Evolutionary conservation across 2,113 vertebrate species (phyloP).

Genomic region (Atrichornis clamosus): DNA sequence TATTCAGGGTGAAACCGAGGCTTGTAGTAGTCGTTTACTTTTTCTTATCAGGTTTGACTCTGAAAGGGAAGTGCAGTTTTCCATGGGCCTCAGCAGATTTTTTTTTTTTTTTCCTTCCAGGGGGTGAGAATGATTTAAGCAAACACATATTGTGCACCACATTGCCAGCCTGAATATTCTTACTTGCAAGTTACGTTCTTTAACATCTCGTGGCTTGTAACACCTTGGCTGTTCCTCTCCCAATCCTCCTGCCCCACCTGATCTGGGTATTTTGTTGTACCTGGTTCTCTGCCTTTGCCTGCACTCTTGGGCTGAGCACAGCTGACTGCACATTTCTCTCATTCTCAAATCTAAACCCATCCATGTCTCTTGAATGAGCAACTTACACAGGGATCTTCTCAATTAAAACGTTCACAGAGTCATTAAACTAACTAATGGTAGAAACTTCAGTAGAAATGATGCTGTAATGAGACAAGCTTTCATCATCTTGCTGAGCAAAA

Average conservation of each 20-base stretch:
- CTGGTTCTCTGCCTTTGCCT: background rate
- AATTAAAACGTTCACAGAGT: conserved; percentile 32
- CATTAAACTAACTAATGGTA: conserved; percentile 54
- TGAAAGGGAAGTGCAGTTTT: background rate
- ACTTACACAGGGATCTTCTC: conserved; percentile 4
- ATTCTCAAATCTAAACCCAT: background rate
- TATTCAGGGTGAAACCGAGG: background rate
- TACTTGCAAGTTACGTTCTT: background rate
- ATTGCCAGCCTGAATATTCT: background rate
- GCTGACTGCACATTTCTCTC: background rate
- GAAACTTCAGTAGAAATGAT: conserved; percentile 59
- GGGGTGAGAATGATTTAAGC: background rate
- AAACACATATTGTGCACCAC: background rate
- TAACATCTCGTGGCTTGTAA: background rate
- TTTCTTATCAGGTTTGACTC: background rate
- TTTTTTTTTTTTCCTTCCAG: background rate
- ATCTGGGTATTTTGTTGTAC: background rate
- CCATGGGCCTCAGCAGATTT: background rate
- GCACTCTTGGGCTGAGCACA: background rate
- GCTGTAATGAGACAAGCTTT: conserved; percentile 62
- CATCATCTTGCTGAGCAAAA: conserved; percentile 57
- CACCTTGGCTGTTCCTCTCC: background rate
- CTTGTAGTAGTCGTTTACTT: background rate
- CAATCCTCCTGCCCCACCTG: background rate
- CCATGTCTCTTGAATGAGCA: conserved; percentile 30